A percentile compares a stretch with the other conserved stretches of the same genome.
Evolutionary conservation across 2,797 vertebrate genomes (phyloP).

Genomic region (Podarcis siculus): DNA sequence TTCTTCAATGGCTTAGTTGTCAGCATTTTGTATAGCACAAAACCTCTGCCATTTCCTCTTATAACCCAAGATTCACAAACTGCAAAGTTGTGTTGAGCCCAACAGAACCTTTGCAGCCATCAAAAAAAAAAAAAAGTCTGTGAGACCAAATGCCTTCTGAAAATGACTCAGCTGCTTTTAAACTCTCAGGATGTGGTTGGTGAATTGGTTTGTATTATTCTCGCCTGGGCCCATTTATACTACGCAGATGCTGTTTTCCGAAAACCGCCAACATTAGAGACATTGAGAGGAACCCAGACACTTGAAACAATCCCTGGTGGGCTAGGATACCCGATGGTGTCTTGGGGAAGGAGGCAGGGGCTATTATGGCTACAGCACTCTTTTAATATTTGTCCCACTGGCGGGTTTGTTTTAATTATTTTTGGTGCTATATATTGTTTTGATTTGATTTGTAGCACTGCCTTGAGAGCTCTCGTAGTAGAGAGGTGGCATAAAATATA

Average conservation of each 20-base stretch:
- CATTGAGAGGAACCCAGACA: not conserved
- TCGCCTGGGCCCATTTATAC: not conserved
- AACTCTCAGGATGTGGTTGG: slow-evolving; percentile 31
- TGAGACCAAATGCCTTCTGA: slow-evolving; percentile 18
- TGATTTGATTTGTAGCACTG: not conserved
- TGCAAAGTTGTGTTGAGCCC: not conserved
- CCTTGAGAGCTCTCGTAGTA: not conserved
- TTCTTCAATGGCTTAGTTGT: not conserved
- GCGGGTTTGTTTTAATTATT: not conserved
- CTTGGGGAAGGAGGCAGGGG: too few relatives aligned
- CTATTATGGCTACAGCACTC: not conserved
- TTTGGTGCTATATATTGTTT: not conserved
- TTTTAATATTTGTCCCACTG: not conserved
- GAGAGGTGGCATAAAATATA: not conserved
- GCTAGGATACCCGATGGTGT: not conserved
- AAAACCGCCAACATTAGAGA: not conserved
- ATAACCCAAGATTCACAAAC: not conserved
- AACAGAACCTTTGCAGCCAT: slow-evolving; percentile 4
- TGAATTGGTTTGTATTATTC: slow-evolving; percentile 28
- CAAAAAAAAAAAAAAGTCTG: not conserved
- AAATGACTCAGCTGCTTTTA: slow-evolving; percentile 35
- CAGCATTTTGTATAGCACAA: not conserved
- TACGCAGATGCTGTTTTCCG: not conserved
- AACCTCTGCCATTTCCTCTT: not conserved
- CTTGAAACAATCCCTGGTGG: not conserved